Evolutionary conservation across 2,113 vertebrate genomes (phyloP), one percentile per base, ranked within the genome.

Genomic region (Pyrgilauda ruficollis): DNA sequence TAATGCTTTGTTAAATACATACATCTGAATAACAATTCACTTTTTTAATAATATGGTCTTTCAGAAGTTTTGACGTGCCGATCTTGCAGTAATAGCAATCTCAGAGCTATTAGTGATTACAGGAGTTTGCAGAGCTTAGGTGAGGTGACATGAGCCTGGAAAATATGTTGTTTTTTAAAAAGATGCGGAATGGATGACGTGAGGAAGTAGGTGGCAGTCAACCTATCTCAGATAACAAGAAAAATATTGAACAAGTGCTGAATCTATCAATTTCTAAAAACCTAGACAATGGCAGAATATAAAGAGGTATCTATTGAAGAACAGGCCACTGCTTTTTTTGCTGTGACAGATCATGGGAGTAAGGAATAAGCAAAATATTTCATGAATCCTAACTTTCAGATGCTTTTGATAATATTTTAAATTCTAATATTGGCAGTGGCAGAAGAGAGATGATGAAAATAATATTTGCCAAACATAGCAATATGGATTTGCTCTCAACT

Each of bases 181-280:
- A 64, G 10, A 7, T 3, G 4, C 11, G 9, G 52, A 72, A 37
- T 64, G 33, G 8, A 2, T 50, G 18, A 47, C 5, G 14, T 0
- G 2, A 61, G 11, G 12, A 64, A 69, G 41, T 64, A 55, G 7
- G 16, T 62, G 14, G 11, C 27, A 67, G 19, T 90, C 43, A 79
- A 4, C 7, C 14, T 82, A 15, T 55, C 30, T 55, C 41, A 20
- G 9, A 46, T 80, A 68, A 31, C 24, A 64, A 59, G 26, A 63
- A 66, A 53, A 78, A 41, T 49, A 41, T 10, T 17, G 44, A 82
- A 15, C 28, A 63, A 74, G 28, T 43, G 4, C 50, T 50, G 17
- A 58, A 63, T 68, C 22, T 80, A 13, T 55, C 5, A 7, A 23
- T 83, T 89, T 84, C 24, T 83, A 56, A 68, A 59, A 35, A 39